A percentile compares a stretch with the other conserved stretches of the same genome.
These are phyloP conservation scores for Aphelocoma coerulescens DNA, from an alignment of 2,113 vertebrate genomes.

Conservation along the genomic window DNA sequence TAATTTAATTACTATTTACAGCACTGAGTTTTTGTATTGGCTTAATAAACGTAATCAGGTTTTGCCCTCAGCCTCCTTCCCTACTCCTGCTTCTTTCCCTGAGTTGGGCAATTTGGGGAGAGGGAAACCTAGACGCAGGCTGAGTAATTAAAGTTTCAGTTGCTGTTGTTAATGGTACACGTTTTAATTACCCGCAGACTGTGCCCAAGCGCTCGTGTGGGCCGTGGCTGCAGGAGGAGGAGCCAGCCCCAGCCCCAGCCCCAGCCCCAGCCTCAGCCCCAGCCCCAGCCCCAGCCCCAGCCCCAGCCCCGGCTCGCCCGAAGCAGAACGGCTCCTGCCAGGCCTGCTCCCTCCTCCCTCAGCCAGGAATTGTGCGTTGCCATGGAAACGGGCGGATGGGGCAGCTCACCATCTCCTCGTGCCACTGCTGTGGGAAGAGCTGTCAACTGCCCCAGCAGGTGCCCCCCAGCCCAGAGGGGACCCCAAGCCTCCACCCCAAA, in stretches of 20 bases:
- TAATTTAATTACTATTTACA: conserved; percentile 72
- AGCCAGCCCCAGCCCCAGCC: background rate
- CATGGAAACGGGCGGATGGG: background rate
- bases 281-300: too few species aligned
- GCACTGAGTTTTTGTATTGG: conserved; percentile 48
- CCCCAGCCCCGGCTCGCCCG: background rate
- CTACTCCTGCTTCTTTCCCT: background rate
- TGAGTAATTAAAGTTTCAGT: conserved; percentile 52
- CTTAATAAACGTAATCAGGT: conserved; percentile 66
- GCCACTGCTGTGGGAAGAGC: background rate
- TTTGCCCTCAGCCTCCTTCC: conserved; percentile 38
- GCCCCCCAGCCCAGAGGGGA: background rate
- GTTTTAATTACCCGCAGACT: conserved; percentile 43
- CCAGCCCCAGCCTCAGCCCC: background rate
- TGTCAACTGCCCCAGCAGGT: background rate
- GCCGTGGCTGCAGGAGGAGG: background rate
- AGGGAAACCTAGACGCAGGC: background rate
- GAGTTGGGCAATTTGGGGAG: background rate
- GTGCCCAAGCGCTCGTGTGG: background rate
- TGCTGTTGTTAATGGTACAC: background rate
- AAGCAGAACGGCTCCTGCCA: background rate
- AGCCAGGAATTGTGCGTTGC: background rate
- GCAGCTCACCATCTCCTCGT: background rate
- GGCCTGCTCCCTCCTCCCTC: background rate
- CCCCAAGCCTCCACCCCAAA: background rate